These are phyloP conservation scores for Ichneumon xanthorius DNA, from an alignment of 2,888 invertebrate species.

Conservation along the genomic window DNA sequence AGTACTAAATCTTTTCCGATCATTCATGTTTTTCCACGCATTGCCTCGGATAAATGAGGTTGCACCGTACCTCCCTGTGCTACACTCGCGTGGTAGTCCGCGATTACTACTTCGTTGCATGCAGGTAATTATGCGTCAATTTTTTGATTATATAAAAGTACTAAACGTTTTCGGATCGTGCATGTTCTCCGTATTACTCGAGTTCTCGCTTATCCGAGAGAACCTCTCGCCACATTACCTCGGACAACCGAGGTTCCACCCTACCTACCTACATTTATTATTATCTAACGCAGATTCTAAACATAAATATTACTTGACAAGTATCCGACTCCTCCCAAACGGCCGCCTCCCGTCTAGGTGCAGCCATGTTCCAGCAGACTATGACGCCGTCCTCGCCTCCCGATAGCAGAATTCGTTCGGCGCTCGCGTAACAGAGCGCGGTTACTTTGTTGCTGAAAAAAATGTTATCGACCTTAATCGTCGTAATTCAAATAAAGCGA, in stretches of 20 bases:
- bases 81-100: neutral
- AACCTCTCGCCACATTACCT: too few species aligned
- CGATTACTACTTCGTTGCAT: neutral
- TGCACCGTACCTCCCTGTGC: neutral
- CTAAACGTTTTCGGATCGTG: neutral
- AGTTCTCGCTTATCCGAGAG: neutral
- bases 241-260: too few species aligned
- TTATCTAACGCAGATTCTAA: neutral
- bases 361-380: slow-evolving; percentile 98
- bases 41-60: neutral
- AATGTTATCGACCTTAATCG: neutral
- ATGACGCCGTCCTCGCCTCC: slow-evolving; percentile 96
- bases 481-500: neutral
- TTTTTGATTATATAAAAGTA: neutral
- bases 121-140: neutral
- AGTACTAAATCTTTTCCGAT: neutral
- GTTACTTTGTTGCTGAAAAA: slow-evolving; percentile 91
- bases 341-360: slow-evolving; percentile 95
- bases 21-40: neutral
- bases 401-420: slow-evolving; percentile 93
- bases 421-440: slow-evolving; percentile 93
- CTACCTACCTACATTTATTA: neutral
- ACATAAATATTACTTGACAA: slow-evolving; percentile 86
- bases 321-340: slow-evolving; percentile 97
- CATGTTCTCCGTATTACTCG: neutral